Conservation (phyloP, 2,797 vertebrate species). For the Argentina silus region DNA sequence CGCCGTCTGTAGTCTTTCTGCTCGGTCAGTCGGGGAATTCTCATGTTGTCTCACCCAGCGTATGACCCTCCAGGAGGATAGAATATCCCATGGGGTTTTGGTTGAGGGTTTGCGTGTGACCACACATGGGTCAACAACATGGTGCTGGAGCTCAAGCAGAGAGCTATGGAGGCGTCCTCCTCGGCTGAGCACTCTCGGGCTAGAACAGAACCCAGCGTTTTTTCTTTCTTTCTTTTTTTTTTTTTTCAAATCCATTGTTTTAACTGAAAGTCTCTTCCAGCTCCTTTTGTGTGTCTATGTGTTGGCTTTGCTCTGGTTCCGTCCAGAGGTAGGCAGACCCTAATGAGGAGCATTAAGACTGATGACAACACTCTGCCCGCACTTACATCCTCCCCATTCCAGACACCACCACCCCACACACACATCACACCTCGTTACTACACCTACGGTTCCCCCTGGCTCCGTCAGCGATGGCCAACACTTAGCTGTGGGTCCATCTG, state of each 20-base stretch:
- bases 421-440: conserved; percentile 50
- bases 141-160: conserved; percentile 22
- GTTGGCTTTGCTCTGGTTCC: no score
- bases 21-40: conserved; percentile 62
- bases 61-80: conserved; percentile 42
- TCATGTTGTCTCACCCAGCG: conserved; percentile 24
- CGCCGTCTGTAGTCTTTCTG: conserved; percentile 50
- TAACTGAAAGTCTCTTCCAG: conserved; percentile 22
- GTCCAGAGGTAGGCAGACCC: neutral
- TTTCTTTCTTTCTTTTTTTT: no score
- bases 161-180: conserved; percentile 39
- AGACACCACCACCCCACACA: conserved; percentile 29
- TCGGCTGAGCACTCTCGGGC: neutral
- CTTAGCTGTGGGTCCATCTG: conserved; percentile 25
- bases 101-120: conserved; percentile 62
- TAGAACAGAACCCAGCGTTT: neutral
- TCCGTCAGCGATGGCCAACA: conserved; percentile 35
- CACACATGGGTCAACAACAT: conserved; percentile 70
- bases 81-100: conserved; percentile 63
- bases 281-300: conserved; percentile 44
- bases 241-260: neutral
- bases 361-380: conserved; percentile 36
- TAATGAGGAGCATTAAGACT: conserved; percentile 31
- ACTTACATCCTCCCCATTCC: neutral
- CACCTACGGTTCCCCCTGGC: conserved; percentile 34